Evolutionary conservation across 2,113 vertebrate species (phyloP).

Genomic region (Tragelaphus buxtoni): DNA sequence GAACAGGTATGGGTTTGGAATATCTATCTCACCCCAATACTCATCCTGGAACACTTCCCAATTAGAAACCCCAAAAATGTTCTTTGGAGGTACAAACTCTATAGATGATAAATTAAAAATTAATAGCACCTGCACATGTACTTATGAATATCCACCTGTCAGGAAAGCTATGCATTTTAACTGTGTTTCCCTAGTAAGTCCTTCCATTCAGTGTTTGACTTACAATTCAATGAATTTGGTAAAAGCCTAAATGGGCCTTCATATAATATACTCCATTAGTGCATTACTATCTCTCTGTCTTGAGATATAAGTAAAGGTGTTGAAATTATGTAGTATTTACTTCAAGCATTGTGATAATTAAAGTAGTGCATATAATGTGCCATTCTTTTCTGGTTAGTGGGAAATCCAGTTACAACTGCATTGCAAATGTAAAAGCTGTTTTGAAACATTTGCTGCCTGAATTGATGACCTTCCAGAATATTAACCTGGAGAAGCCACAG

Average conservation of each 20-base stretch:
- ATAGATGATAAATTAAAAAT: constrained; percentile 77
- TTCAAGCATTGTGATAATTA: constrained; percentile 20
- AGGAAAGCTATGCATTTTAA: constrained; percentile 64
- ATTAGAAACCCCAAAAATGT: constrained; percentile 69
- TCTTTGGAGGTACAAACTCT: constrained; percentile 56
- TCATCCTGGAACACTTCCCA: constrained; percentile 74
- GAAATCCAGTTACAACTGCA: background rate
- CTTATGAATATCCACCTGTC: constrained; percentile 73
- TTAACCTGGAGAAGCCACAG: background rate
- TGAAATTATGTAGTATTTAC: constrained; percentile 41
- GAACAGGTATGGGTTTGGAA: constrained; percentile 80
- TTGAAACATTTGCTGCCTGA: constrained; percentile 22
- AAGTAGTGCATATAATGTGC: background rate
- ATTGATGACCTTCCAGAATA: constrained; percentile 65
- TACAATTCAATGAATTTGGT: constrained; percentile 46
- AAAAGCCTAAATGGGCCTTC: constrained; percentile 9
- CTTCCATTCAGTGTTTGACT: constrained; percentile 39
- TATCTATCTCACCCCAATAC: constrained; percentile 66
- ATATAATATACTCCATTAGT: background rate
- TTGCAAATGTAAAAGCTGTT: background rate
- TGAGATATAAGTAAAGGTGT: background rate
- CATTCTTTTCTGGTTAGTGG: constrained; percentile 1
- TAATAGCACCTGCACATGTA: constrained; percentile 67
- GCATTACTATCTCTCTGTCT: constrained; percentile 17
- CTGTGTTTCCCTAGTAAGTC: constrained; percentile 63